A percentile compares a stretch with the other conserved stretches of the same genome.
Evolutionary conservation across 2,888 invertebrate species (phyloP).

Genomic region (Adineta ricciae): DNA sequence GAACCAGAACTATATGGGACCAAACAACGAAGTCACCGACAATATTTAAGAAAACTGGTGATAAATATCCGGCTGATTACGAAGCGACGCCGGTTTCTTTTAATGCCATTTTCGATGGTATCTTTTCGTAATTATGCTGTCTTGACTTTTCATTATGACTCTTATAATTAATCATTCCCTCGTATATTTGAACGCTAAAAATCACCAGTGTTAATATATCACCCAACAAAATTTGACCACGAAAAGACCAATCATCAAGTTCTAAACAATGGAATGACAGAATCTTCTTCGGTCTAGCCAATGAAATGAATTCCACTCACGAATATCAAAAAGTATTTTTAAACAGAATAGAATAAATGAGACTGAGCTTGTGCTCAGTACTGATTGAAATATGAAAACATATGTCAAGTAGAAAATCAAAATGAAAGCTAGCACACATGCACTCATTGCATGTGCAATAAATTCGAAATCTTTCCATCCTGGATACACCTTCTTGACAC

Average conservation of each 20-base stretch:
- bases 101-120: not conserved
- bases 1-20: not conserved
- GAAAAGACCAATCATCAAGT: not conserved
- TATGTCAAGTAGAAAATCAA: not conserved
- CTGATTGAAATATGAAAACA: not conserved
- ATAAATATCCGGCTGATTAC: not conserved
- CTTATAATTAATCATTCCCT: not conserved
- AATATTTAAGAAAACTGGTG: not conserved
- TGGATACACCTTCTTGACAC: not conserved
- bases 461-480: not conserved
- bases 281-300: not conserved
- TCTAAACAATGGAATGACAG: not conserved
- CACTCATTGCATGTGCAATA: not conserved
- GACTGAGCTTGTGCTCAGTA: not conserved
- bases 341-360: not conserved
- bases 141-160: not conserved
- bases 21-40: not conserved
- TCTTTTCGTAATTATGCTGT: not conserved
- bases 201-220: not conserved
- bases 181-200: not conserved
- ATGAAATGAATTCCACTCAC: not conserved
- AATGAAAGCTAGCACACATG: not conserved
- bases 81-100: not conserved
- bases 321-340: not conserved
- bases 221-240: not conserved